Evolutionary conservation across 2,113 vertebrate species (phyloP), one percentile per base, ranked within the genome.

Genomic region (Mola mola): DNA sequence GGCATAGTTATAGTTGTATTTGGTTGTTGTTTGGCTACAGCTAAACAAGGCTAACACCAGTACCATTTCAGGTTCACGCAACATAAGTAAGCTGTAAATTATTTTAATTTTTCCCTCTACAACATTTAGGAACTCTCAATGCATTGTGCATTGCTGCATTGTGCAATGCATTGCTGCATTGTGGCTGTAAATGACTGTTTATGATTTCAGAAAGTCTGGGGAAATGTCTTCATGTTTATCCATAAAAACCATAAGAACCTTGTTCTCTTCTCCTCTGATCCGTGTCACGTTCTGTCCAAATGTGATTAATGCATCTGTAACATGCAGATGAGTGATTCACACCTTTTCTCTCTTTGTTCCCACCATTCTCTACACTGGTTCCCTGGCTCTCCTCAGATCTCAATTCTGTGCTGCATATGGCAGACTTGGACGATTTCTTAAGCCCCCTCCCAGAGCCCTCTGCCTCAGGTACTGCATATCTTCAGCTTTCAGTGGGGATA

Each of bases 391-490:
- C 64, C 21, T 59, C 50, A 93, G 92, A 92, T 83, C 40, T 90
- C 31, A 89, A 88, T 52, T 70, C 83, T 17, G 43, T 89, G 28
- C 68, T 86, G 67, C 84, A 61, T 17, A 49, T 72, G 48, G 79
- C 55, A 3, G 91, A 93, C 24, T 77, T 87, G 17, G 87, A 88
- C 16, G 88, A 91, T 62, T 82, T 89, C 58, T 82, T 93, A 49
- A 93, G 89, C 50, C 93, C 93, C 4, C 75, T 94, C 42, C 90
- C 92, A 56, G 93, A 95, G 62, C 93, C 94, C 1, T 93, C 90
- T n/a, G 75, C 88, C 59, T 92, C 93, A 92, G 94, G 95, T 96
- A 86, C 7, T 2, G 22, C 21, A 10, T 22, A 41, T 16, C n/a
- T 60, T 17, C 19, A 59, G 22, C 53, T 22, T 5, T 66, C 37